A percentile compares a stretch with the other conserved stretches of the same genome.
phyloP scores from a whole-genome alignment of 2,113 vertebrate genomes.

The Haemorhous mexicanus region DNA sequence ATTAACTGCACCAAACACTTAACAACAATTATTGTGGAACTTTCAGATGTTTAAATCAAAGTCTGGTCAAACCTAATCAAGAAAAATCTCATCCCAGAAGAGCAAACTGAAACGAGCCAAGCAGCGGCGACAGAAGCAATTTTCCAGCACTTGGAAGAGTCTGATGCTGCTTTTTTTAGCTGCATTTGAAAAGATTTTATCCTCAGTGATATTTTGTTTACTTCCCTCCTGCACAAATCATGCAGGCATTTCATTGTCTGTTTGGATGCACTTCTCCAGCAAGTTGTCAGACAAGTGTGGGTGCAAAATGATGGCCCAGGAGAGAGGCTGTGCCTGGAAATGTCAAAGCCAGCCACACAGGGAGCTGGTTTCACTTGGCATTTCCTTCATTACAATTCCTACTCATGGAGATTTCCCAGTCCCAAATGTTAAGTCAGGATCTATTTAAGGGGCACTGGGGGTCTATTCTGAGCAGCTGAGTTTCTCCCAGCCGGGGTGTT shows the following conservation, averaged over 20 bases:
- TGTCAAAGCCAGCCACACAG: constrained; percentile 27
- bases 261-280: constrained; percentile 56
- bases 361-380: neutral
- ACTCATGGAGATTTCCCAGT: neutral
- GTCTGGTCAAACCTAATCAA: neutral
- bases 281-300: constrained; percentile 64
- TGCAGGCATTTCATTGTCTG: constrained; percentile 44
- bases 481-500: neutral
- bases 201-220: constrained; percentile 52
- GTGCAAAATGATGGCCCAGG: constrained; percentile 51
- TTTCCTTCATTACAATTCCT: neutral
- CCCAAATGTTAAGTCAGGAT: neutral
- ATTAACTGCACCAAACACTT: neutral
- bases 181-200: neutral
- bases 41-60: constrained; percentile 16
- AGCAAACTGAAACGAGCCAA: neutral
- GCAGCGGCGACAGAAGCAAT: neutral
- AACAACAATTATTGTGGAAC: neutral
- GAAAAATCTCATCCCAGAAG: neutral
- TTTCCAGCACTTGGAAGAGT: constrained; percentile 6
- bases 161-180: constrained; percentile 20
- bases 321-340: constrained; percentile 40
- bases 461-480: neutral
- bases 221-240: constrained; percentile 41
- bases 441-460: neutral